phyloP scores from a whole-genome alignment of 2,888 invertebrate genomes.

The Noctua fimbriata region DNA sequence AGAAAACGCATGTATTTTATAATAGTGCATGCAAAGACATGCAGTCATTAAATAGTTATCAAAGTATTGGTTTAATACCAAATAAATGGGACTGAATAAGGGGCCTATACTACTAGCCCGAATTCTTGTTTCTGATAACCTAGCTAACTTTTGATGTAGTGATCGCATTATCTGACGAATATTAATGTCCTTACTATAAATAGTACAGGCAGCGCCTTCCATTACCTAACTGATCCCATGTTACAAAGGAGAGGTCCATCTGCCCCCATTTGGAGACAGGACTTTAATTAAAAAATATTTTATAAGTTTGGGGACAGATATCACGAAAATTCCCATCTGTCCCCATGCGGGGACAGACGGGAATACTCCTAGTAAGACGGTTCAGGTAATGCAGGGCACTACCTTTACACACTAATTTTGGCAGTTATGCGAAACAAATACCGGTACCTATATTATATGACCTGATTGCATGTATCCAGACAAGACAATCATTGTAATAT shows the following conservation, averaged over 20 bases:
- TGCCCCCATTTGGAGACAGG: too few species aligned
- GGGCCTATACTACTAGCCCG: not conserved
- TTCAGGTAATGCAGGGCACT: not conserved
- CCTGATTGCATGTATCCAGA: not conserved
- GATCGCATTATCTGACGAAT: too few species aligned
- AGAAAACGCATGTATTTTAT: conserved; percentile 28
- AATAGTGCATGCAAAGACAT: not conserved
- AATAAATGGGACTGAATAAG: not conserved
- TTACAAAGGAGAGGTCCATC: not conserved
- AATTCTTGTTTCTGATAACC: not conserved
- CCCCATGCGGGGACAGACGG: too few species aligned
- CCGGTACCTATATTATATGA: not conserved
- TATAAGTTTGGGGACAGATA: too few species aligned
- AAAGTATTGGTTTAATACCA: conserved; percentile 19
- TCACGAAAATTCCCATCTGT: too few species aligned
- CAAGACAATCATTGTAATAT: not conserved
- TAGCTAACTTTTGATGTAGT: not conserved
- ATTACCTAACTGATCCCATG: not conserved
- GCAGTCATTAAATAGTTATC: conserved; percentile 34
- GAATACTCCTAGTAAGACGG: not conserved
- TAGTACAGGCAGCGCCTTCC: not conserved
- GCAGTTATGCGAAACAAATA: not conserved
- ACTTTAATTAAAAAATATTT: too few species aligned
- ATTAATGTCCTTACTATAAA: too few species aligned
- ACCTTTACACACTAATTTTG: not conserved